phyloP scores from a whole-genome alignment of 2,888 invertebrate species.

The Therioaphis trifolii region DNA sequence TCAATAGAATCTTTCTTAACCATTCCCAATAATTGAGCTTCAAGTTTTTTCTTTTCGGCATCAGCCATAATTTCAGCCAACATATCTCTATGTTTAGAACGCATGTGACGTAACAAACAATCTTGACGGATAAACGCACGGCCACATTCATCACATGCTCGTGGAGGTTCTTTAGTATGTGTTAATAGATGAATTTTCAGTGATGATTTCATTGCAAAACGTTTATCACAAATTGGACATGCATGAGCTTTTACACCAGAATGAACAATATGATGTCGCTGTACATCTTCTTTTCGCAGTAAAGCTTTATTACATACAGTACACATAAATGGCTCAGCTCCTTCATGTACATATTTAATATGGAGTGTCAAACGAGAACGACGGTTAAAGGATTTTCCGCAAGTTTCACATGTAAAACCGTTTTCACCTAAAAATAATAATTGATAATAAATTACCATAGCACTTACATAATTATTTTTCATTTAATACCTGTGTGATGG shows the following conservation, averaged over 20 bases:
- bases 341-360: conserved; percentile 75
- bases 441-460: neutral
- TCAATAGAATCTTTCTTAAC: conserved; percentile 68
- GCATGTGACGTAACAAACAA: conserved; percentile 82
- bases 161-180: conserved; percentile 79
- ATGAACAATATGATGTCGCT: conserved; percentile 73
- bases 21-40: conserved; percentile 67
- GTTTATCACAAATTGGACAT: conserved; percentile 74
- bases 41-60: conserved; percentile 74
- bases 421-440: conserved; percentile 70
- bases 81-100: conserved; percentile 77
- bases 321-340: conserved; percentile 74
- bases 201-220: conserved; percentile 77
- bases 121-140: conserved; percentile 84
- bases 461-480: conserved; percentile 4
- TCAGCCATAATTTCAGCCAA: conserved; percentile 75
- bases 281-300: conserved; percentile 75
- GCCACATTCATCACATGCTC: conserved; percentile 82
- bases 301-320: conserved; percentile 73
- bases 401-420: conserved; percentile 76
- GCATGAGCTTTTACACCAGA: conserved; percentile 72
- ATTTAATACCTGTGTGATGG: conserved; percentile 74
- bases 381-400: conserved; percentile 72
- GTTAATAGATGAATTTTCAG: conserved; percentile 79
- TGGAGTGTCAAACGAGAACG: conserved; percentile 71